Conservation (phyloP, 1,140 invertebrate genomes). For the Drosophila malerkotliana region DNA sequence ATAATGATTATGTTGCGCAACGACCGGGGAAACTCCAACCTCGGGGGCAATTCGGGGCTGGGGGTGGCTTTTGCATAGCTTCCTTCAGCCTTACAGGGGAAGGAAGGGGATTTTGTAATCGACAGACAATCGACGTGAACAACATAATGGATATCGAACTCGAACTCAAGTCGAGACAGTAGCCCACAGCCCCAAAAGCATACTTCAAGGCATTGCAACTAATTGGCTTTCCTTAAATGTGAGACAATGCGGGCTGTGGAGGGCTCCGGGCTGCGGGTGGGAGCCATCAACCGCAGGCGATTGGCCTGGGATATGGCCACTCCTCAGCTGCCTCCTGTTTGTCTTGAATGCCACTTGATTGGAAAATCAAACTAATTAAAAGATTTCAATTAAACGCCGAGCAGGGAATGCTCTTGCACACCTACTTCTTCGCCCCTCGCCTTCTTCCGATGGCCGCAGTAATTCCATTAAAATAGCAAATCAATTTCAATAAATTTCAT, state of each 20-base stretch:
- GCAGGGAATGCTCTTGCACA: slow-evolving; percentile 39
- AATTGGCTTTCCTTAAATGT: slow-evolving; percentile 75
- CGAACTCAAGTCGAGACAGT: slow-evolving; percentile 27
- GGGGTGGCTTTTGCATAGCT: slow-evolving; percentile 39
- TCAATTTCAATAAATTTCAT: slow-evolving; percentile 80
- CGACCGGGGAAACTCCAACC: slow-evolving; percentile 21
- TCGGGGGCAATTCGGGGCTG: slow-evolving; percentile 2
- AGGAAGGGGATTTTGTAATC: slow-evolving; percentile 62
- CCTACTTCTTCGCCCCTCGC: neutral
- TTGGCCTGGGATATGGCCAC: slow-evolving; percentile 11
- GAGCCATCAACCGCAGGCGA: slow-evolving; percentile 17
- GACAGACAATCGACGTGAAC: slow-evolving; percentile 77
- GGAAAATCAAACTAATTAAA: slow-evolving; percentile 84
- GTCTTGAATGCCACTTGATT: slow-evolving; percentile 72
- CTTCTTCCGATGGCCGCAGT: slow-evolving; percentile 42
- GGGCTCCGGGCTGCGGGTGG: slow-evolving; percentile 3
- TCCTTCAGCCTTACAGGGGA: neutral
- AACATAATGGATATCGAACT: slow-evolving; percentile 73
- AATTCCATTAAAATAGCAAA: slow-evolving; percentile 76
- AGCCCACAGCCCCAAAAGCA: slow-evolving; percentile 46
- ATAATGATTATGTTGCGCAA: slow-evolving; percentile 82
- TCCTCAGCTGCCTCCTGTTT: slow-evolving; percentile 27
- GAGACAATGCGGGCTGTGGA: slow-evolving; percentile 32
- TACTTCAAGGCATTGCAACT: slow-evolving; percentile 75
- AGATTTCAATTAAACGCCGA: slow-evolving; percentile 82